Evolutionary conservation across 1,140 invertebrate genomes (phyloP), one percentile per base, ranked within the genome.

Genomic region (Ectropis grisescens): DNA sequence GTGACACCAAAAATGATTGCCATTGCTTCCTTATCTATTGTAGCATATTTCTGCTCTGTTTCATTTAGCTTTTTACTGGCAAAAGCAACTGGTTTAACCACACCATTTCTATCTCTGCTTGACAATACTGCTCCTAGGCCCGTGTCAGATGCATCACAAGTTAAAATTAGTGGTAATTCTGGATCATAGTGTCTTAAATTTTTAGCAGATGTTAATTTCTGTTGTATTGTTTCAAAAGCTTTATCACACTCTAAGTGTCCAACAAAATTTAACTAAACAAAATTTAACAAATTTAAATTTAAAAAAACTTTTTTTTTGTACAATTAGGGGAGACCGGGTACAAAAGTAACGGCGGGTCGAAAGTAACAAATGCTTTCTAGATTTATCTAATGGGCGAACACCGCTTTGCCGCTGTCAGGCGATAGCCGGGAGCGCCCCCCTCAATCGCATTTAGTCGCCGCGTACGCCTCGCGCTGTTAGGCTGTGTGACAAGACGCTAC

Each of bases 1-100:
- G 12, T 39, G 16, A 8, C 8, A 19, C 16, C 16, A 19, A 19
- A 43, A 14, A 42, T 33, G 13, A 47, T 47, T 6, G 45, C 38
- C 19, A 34, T 26, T 3, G 34, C 45, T 15, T 42, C 36, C 34
- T 41, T 44, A 16, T 49, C 47, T 12, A 49, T 13, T 8, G 36
- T 13, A 27, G 16, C 4, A 32, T 44, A 48, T 11, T 27, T 44
- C 11, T 29, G 11, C 26, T 45, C 19, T 23, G 19, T 26, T 16
- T 37, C 30, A 29, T 32, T 52, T 35, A 47, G 29, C 41, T 52
- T 47, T 37, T 43, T 52, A 38, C 48, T 52, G 0, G 43, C 48
- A 41, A 33, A 52, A 27, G 39, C 48, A 11, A 47, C 34, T 29
- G 48, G 42, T 31, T 37, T 42, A 10, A 47, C 34, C 3, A 52